phyloP scores from a whole-genome alignment of 2,888 invertebrate species.

The Eristalis intricaria region DNA sequence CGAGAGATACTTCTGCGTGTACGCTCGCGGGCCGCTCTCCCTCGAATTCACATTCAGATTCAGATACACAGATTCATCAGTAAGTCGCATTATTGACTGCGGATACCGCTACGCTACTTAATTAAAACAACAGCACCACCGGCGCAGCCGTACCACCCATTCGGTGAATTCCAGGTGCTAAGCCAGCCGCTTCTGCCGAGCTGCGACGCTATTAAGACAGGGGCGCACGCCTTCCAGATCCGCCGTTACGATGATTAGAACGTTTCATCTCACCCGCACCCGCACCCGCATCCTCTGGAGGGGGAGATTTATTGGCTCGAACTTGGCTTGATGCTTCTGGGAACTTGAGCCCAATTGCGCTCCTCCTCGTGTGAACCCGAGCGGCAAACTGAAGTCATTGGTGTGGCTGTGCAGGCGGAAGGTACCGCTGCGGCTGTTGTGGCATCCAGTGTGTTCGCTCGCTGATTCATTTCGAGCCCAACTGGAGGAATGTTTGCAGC shows the following conservation, averaged over 20 bases:
- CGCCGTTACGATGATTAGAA: constrained; percentile 64
- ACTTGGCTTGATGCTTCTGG: constrained; percentile 27
- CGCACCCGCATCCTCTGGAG: background rate
- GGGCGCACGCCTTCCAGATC: constrained; percentile 52
- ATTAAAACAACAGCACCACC: constrained; percentile 49
- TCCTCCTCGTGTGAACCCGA: constrained; percentile 53
- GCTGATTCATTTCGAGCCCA: constrained; percentile 50
- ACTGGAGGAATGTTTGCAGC: background rate
- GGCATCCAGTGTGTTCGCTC: background rate
- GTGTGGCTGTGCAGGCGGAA: constrained; percentile 21
- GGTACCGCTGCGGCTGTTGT: constrained; percentile 53
- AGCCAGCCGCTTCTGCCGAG: constrained; percentile 29
- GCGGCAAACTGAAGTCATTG: constrained; percentile 50
- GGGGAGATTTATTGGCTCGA: constrained; percentile 56
- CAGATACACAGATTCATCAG: background rate
- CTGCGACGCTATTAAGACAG: constrained; percentile 49
- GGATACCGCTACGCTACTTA: constrained; percentile 59
- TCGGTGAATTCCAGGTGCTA: background rate
- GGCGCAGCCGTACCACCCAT: background rate
- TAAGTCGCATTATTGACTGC: constrained; percentile 38
- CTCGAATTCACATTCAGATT: background rate
- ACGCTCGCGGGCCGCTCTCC: background rate
- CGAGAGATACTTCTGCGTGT: background rate
- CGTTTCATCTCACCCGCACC: constrained; percentile 19
- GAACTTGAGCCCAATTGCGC: constrained; percentile 53